phyloP scores from a whole-genome alignment of 2,113 vertebrate species.

The Elanoides forficatus region DNA sequence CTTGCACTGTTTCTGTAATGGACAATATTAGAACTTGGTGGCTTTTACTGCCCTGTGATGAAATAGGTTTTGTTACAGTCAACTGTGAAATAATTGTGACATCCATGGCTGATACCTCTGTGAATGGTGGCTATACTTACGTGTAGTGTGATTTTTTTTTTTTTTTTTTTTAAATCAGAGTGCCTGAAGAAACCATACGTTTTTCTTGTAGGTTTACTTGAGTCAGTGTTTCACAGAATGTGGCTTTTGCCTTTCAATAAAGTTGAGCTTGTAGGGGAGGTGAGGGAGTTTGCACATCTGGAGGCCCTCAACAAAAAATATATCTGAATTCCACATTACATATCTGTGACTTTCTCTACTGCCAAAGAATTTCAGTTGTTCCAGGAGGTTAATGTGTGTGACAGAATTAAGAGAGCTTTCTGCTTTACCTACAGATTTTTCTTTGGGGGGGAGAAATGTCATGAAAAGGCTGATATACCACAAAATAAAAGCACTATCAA shows the following conservation, averaged over 20 bases:
- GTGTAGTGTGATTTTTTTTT: not conserved
- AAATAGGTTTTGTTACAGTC: not conserved
- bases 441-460: not conserved
- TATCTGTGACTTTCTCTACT: not conserved
- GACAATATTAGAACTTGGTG: not conserved
- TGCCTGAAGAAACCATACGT: not conserved
- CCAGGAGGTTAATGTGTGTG: not conserved
- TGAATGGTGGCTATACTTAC: not conserved
- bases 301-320: not conserved
- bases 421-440: not conserved
- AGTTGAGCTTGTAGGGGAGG: not conserved
- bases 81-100: not conserved
- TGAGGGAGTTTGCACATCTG: not conserved
- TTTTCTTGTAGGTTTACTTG: not conserved
- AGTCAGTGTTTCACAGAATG: not conserved
- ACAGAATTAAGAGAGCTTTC: not conserved
- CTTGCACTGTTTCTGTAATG: not conserved
- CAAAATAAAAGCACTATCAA: not conserved
- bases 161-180: not conserved
- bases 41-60: not conserved
- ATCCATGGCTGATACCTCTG: not conserved
- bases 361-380: not conserved
- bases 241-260: not conserved
- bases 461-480: not conserved
- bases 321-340: fast-evolving